phyloP scores from a whole-genome alignment of 2,797 vertebrate species.

The Gobionotothen gibberifrons region DNA sequence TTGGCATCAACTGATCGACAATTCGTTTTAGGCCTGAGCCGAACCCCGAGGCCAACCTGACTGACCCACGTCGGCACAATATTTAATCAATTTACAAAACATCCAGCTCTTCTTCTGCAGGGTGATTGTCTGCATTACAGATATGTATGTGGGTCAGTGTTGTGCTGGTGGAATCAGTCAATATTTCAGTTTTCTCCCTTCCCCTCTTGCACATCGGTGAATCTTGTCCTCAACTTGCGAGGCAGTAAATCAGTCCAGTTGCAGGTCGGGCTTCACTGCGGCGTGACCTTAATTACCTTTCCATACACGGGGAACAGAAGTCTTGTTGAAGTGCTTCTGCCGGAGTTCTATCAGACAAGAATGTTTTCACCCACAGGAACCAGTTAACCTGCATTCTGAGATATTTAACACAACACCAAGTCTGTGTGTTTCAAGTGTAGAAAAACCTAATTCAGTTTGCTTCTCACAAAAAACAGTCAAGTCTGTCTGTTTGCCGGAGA shows the following conservation, averaged over 20 bases:
- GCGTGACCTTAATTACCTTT: constrained; percentile 57
- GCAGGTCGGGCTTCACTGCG: constrained; percentile 14
- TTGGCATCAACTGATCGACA: background rate
- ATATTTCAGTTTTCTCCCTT: background rate
- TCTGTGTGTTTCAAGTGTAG: background rate
- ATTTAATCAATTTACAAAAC: background rate
- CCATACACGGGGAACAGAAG: constrained; percentile 26
- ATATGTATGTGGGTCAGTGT: constrained; percentile 55
- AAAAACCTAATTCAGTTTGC: background rate
- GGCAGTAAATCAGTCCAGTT: constrained; percentile 38
- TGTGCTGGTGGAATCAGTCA: constrained; percentile 27
- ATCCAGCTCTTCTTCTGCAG: background rate
- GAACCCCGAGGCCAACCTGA: background rate
- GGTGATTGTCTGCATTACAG: constrained; percentile 22
- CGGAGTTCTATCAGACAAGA: background rate
- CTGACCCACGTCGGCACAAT: background rate
- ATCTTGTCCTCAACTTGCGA: constrained; percentile 8
- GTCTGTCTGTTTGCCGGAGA: background rate
- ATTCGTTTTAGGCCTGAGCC: background rate
- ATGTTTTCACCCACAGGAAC: constrained; percentile 15
- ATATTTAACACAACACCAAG: background rate
- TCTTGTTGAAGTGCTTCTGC: background rate
- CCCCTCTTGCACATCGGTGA: background rate
- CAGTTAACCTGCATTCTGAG: constrained; percentile 30
- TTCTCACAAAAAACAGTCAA: background rate